Evolutionary conservation across 2,797 vertebrate genomes (phyloP), one percentile per base, ranked within the genome.

Genomic region (Melanogrammus aeglefinus): DNA sequence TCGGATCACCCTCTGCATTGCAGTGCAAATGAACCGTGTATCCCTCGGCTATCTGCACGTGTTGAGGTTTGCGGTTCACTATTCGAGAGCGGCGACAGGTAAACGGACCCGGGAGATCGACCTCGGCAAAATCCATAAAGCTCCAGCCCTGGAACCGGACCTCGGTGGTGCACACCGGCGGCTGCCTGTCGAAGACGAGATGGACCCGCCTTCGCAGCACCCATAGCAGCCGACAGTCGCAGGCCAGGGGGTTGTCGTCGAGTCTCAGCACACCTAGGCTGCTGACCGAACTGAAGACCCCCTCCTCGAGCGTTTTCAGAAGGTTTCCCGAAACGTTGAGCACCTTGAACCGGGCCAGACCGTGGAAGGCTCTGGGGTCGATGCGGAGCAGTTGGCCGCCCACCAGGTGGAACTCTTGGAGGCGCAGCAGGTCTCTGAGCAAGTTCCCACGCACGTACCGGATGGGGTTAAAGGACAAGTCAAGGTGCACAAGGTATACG

Each of bases 201-300:
- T 73, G 78, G 7, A 51, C n/a, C 1, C 87, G 90, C 2, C 91
- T 90, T 21, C 80, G 91, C 27, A 94, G 86, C 41, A 96, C 82
- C 97, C 96, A 97, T 69, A 95, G 91, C 76, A 97, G 93, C 4
- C 96, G 94, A 78, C 96, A 97, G 84, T 98, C 97, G 1, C 97
- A 98, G 1, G 92, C 92, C 35, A 97, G 82, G 0, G 95, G 96
- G 79, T 97, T 98, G 21, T 88, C 81, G 0, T 96, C 94, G 9
- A 97, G 90, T 39, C 94, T 86, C 29, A 98, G 87, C 21, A 91
- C 90, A 78, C 92, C 93, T 21, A 97, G 82, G 66, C 86, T 87
- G 1, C 91, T 87, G 9, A 90, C 86, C 0, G 95, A 94, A 77
- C 95, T 93, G 81, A 98, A 96, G 63, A 83, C 92, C 0, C 90